Evolutionary conservation across 2,113 vertebrate genomes (phyloP), one percentile per base, ranked within the genome.

Genomic region (Nipponia nippon): DNA sequence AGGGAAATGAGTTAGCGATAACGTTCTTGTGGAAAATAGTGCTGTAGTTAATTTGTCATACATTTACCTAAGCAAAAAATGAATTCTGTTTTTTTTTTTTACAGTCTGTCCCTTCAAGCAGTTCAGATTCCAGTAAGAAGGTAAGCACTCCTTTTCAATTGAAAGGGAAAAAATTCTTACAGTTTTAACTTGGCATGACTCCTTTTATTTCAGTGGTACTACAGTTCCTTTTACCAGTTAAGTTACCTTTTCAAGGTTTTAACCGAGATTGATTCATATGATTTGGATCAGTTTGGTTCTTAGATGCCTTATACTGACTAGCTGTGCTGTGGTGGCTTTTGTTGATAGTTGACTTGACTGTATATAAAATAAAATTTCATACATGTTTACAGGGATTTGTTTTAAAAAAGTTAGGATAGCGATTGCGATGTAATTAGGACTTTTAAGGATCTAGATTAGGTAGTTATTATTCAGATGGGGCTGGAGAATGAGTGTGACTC

Each of bases 81-180:
- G 4, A 15, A 5, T 91, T 96, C 30, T 97, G 6, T 92, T 2
- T 94, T 92, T 2, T 94, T 92, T 62, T 78, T 95, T 95, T 90
- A 58, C 79, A 98, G 97, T 97, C 97, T 78, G 92, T 98, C 21
- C 93, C 96, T 94, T 89, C 95, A 50, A 83, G 87, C 52, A 61
- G 56, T 72, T 96, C 93, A 59, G 86, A 96, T 55, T 73, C 94
- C 49, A 73, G 15, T 86, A 95, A 94, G 83, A 97, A 97, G 97
- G 97, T 98, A 95, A 89, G 71, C 29, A 61, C 6, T 59, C 22
- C 9, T 85, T 38, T 84, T 81, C 55, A n/a, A 6, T 61, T 69
- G 22, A 70, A 77, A 49, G 5, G 7, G 29, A 26, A 58, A 65
- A 42, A 36, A 16, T 11, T 29, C 46, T 61, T 62, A 19, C 9